A percentile compares a stretch with the other conserved stretches of the same genome.
Evolutionary conservation across 92 coral and sea anemone species (phyloP).

Genomic region (Parazoanthus darwini): DNA sequence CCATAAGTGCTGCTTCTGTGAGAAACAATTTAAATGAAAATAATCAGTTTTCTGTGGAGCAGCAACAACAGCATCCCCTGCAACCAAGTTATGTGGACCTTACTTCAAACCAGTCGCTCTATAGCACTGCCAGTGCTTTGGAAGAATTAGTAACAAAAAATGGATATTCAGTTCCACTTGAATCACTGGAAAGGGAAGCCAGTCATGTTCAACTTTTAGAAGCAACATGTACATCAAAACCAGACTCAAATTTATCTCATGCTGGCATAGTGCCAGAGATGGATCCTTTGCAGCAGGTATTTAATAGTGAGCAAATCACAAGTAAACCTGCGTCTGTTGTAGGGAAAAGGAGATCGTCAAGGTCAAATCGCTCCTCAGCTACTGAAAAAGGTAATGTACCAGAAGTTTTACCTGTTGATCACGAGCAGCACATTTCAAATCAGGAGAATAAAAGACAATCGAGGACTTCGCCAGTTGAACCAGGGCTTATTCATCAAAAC

Average conservation of each 20-base stretch:
- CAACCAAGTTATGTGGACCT: constrained; percentile 22
- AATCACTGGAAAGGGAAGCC: constrained; percentile 51
- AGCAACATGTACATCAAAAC: neutral
- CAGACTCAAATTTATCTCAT: neutral
- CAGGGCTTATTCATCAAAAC: constrained; percentile 13
- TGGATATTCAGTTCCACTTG: constrained; percentile 60
- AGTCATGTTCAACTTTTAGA: constrained; percentile 40
- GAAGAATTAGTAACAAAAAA: constrained; percentile 73
- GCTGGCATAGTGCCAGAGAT: neutral
- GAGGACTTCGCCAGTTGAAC: constrained; percentile 16
- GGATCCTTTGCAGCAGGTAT: neutral
- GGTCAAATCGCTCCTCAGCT: constrained; percentile 5
- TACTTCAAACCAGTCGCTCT: constrained; percentile 6
- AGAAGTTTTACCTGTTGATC: neutral
- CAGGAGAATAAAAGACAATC: constrained; percentile 13
- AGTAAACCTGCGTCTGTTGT: neutral
- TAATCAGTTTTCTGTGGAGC: neutral
- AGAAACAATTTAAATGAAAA: constrained; percentile 18
- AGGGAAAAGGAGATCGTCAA: constrained; percentile 40
- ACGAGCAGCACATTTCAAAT: neutral
- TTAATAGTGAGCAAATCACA: neutral
- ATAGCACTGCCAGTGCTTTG: constrained; percentile 61
- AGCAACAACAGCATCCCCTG: constrained; percentile 33
- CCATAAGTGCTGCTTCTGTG: constrained; percentile 8
- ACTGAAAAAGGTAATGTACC: constrained; percentile 4